Base-by-base conservation (phyloP, 2,888 invertebrate genomes). In the Epinotia brunnichana region DNA sequence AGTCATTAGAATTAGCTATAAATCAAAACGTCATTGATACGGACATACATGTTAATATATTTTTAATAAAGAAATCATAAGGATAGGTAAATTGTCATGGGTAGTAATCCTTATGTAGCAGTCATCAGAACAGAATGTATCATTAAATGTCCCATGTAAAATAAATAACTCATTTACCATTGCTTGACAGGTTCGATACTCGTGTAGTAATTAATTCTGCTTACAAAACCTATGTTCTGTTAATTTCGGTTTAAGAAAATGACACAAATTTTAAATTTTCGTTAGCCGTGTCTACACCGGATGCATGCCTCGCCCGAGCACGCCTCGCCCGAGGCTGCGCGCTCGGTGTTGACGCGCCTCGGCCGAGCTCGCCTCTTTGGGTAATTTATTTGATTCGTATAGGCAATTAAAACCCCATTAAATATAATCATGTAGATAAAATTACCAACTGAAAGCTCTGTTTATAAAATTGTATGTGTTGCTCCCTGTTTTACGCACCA, bases 61-160 rank as follows among this genome's bases (percentile, higher is more conserved):
- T 77, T 67, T 76, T 75, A 29, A 57, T 29, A 57, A 29, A 10
- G 44, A 48, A n/a, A n/a, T n/a, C 48, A n/a, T 48, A 48, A 48
- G 48, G n/a, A 7, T n/a, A 48, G n/a, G n/a, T 48, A 48, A 4
- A n/a, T n/a, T 44, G n/a, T n/a, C 35, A 48, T 44, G 44, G 44
- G 13, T 48, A 15, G n/a, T 5, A 15, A 44, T 15, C 44, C 15
- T 15, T 44, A 44, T 44, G 15, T 44, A 44, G 15, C 15, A 44
- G 15, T 15, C n/a, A n/a, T n/a, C n/a, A n/a, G 48, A 48, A 7
- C 15, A 48, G n/a, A 48, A 48, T 48, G n/a, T 7, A n/a, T n/a
- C n/a, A n/a, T n/a, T 48, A 13, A 48, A 48, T 48, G 48, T 48
- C n/a, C 13, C n/a, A 48, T 48, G 48, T 48, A n/a, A n/a, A n/a